Conservation (phyloP, 2,797 vertebrate genomes). For the Pogonophryne albipinna region DNA sequence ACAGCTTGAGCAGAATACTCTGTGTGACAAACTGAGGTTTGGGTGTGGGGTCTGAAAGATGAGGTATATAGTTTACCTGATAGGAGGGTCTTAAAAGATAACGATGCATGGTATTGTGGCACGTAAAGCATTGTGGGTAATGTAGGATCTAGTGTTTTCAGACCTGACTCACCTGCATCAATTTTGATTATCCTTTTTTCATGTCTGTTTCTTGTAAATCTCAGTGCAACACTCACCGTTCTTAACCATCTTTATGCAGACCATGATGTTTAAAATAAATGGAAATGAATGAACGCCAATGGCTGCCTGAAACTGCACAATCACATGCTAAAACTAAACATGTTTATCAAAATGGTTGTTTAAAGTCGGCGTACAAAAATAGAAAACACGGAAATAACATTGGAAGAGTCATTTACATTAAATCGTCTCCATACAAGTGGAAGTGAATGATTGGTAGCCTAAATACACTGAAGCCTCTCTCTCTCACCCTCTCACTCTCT, state of each 20-base stretch:
- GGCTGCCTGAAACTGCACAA: neutral
- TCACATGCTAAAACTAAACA: neutral
- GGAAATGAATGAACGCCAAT: neutral
- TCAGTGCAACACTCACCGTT: neutral
- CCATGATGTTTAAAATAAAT: neutral
- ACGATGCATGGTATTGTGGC: too few species aligned
- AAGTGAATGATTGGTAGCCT: slow-evolving; percentile 23
- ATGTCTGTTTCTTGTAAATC: neutral
- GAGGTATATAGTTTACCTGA: too few species aligned
- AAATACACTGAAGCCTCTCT: slow-evolving; percentile 29
- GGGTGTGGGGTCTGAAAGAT: neutral
- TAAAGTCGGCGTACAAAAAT: neutral
- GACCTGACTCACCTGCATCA: neutral
- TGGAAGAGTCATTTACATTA: neutral
- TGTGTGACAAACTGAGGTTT: too few species aligned
- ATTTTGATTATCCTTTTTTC: neutral
- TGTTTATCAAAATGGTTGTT: neutral
- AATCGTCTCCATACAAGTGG: neutral
- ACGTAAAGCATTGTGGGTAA: slow-evolving; percentile 2
- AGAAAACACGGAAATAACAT: neutral
- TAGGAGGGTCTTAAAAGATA: neutral
- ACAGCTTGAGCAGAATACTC: neutral
- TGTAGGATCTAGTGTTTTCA: neutral
- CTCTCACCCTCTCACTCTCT: slow-evolving; percentile 27
- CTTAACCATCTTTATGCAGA: neutral